A percentile compares a stretch with the other conserved stretches of the same genome.
These are phyloP conservation scores for Sycophila sp. DNA, from an alignment of 1,140 invertebrate genomes.

Conservation along the genomic window DNA sequence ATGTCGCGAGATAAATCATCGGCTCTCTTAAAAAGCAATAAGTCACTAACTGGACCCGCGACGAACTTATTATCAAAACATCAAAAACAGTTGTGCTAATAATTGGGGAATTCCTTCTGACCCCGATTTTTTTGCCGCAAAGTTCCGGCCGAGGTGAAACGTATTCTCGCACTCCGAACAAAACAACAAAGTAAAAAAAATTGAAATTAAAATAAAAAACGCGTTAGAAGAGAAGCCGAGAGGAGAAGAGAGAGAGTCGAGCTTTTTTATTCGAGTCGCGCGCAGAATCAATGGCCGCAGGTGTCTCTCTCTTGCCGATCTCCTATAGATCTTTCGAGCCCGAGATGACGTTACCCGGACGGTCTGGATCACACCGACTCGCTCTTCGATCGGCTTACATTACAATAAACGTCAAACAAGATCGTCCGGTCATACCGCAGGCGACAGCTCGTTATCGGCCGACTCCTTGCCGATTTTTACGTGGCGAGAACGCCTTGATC, in stretches of 20 bases:
- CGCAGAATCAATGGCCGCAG: constrained; percentile 13
- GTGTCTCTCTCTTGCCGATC: neutral
- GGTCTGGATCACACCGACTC: constrained; percentile 9
- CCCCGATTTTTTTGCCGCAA: neutral
- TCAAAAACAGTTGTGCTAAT: too few relatives aligned
- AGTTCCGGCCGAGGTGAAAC: neutral
- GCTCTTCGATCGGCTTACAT: constrained; percentile 15
- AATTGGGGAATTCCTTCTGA: neutral
- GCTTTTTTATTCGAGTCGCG: neutral
- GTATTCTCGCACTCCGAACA: neutral
- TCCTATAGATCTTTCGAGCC: constrained; percentile 4
- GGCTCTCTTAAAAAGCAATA: too few relatives aligned
- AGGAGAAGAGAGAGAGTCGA: neutral
- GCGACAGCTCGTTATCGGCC: too few relatives aligned
- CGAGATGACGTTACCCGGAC: constrained; percentile 23
- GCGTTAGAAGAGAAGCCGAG: too few relatives aligned
- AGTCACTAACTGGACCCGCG: too few relatives aligned
- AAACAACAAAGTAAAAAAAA: neutral
- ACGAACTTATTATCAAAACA: too few relatives aligned
- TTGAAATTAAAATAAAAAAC: neutral
- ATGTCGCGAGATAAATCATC: too few relatives aligned
- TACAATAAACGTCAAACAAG: constrained; percentile 26
- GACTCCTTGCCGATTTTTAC: too few relatives aligned
- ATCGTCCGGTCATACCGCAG: neutral
- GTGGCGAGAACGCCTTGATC: too few relatives aligned